Conservation (phyloP, 2,113 vertebrate species). For the Perca flavescens region DNA sequence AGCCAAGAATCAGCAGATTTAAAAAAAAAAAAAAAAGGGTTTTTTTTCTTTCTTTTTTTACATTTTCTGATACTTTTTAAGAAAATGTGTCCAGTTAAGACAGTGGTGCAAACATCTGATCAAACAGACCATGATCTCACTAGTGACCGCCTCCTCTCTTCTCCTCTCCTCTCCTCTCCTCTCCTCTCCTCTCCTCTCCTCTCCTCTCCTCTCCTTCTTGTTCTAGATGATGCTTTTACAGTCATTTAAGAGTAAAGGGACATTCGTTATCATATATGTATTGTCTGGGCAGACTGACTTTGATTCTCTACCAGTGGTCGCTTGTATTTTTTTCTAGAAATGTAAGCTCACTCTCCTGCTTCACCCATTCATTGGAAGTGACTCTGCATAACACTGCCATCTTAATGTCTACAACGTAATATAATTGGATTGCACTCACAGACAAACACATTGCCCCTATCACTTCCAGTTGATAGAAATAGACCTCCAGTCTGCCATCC, state of each 20-base stretch:
- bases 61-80: not conserved
- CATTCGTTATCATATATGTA: not conserved
- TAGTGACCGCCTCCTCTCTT: conserved; percentile 17
- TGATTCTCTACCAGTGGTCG: conserved; percentile 2
- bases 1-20: not conserved
- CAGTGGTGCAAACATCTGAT: conserved; percentile 29
- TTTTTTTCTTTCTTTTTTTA: no score
- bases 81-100: conserved; percentile 1
- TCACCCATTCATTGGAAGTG: conserved; percentile 22
- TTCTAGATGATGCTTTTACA: not conserved
- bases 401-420: conserved; percentile 21
- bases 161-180: not conserved
- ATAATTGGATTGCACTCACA: conserved; percentile 38
- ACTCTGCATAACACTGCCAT: conserved; percentile 47
- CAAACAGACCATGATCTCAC: conserved; percentile 39
- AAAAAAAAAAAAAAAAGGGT: no score
- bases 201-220: not conserved
- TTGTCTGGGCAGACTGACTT: not conserved
- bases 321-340: not conserved
- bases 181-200: not conserved
- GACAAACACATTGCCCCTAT: not conserved
- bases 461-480: not conserved
- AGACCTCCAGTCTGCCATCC: not conserved
- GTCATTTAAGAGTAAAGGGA: not conserved
- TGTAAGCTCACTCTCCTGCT: conserved; percentile 5